Evolutionary conservation across 2,113 vertebrate genomes (phyloP), one percentile per base, ranked within the genome.

Genomic region (Saguinus imperator): DNA sequence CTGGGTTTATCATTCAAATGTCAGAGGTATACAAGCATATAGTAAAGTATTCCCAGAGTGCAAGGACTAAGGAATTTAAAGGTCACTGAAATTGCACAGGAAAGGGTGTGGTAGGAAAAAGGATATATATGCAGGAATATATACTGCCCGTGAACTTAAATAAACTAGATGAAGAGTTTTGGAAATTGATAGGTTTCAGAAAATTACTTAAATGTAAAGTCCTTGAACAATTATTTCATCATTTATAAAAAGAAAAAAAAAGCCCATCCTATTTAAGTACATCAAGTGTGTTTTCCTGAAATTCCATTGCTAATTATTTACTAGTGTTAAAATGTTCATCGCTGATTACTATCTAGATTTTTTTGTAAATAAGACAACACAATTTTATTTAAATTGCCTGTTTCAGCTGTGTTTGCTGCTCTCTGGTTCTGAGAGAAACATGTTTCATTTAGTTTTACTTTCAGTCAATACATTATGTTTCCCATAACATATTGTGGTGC

Each of bases 401-500:
- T 61, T 64, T 89, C 77, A 58, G 20, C 35, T 77, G 2, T 25
- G 6, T 45, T 40, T 75, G 12, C 37, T 64, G 17, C 17, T 72
- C 8, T 7, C 6, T 32, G 12, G 20, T 9, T 6, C 27, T n/a
- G 48, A 43, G 1, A 82, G 3, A 45, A 52, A n/a, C 6, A 50
- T 52, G 5, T 43, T 87, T 95, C 32, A 5, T 14, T 94, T 3
- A 1, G 25, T n/a, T 93, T 95, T 79, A 25, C 55, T 89, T 91
- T 96, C 66, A 57, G 17, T 32, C 21, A 21, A 55, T 94, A 35
- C 11, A 48, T 82, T 70, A 43, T 43, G n/a, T 64, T n/a, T 18
- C 50, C 8, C 3, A 1, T 83, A 3, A 3, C 6, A 25, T 48
- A 35, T 14, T 32, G 0, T 0, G 45, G 40, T 25, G 29, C 4